These are phyloP conservation scores for Saxidomus purpurata DNA, from an alignment of 1,140 invertebrate species.

Conservation along the genomic window DNA sequence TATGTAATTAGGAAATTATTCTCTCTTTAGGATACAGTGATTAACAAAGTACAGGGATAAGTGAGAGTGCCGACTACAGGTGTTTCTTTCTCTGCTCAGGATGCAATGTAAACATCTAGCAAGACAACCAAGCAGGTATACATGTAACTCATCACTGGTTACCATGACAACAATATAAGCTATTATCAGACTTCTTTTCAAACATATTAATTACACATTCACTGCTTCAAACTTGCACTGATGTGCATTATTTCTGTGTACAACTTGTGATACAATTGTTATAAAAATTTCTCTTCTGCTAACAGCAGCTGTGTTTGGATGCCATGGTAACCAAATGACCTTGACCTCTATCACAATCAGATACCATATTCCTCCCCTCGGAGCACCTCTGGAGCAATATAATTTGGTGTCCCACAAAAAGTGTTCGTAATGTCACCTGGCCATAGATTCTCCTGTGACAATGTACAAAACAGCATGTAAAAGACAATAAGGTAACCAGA, in stretches of 20 bases:
- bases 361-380: constrained; percentile 91
- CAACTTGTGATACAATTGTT: not conserved
- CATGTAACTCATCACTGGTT: not conserved
- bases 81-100: not conserved
- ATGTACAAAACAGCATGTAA: constrained; percentile 40
- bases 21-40: too few species aligned
- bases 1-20: too few species aligned
- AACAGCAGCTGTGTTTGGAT: not conserved
- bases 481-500: not conserved
- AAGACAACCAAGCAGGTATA: constrained; percentile 24
- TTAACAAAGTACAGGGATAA: not conserved
- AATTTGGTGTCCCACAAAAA: constrained; percentile 99
- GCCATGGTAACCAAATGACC: constrained; percentile 51
- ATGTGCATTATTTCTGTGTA: not conserved
- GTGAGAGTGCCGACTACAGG: not conserved
- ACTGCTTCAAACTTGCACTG: too few species aligned
- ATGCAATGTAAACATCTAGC: constrained; percentile 4
- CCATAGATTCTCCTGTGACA: constrained; percentile 92
- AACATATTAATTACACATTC: too few species aligned
- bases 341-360: not conserved
- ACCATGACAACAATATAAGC: constrained; percentile 35
- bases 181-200: not conserved
- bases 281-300: not conserved
- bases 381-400: constrained; percentile 99
- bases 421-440: constrained; percentile 92